Percentiles rank a stretch among this genome's conserved stretches.
Evolutionary conservation across 2,888 invertebrate genomes (phyloP).

Genomic region (Xestia sexstrigata): DNA sequence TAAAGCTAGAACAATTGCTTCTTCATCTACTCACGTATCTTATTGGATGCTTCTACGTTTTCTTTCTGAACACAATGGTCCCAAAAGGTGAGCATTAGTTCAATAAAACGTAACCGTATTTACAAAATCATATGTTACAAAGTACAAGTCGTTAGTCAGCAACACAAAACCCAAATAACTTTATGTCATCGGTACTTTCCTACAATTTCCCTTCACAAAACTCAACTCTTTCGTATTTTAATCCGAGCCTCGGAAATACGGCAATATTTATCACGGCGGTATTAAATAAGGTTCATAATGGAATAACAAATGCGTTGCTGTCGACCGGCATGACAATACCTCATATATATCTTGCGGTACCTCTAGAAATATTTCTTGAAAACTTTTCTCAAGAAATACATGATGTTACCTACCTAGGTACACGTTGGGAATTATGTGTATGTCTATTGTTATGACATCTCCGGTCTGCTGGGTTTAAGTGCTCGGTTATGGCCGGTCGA

Average conservation of each 20-base stretch:
- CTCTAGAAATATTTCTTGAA: constrained; percentile 57
- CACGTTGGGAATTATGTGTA: constrained; percentile 35
- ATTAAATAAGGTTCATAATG: constrained; percentile 87
- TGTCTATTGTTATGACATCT: constrained; percentile 58
- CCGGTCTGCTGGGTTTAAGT: constrained; percentile 54
- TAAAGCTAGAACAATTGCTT: background rate
- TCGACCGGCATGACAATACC: constrained; percentile 75
- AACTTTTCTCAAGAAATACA: constrained; percentile 57
- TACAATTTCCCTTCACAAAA: constrained; percentile 71
- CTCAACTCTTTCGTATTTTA: constrained; percentile 81
- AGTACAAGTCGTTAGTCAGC: constrained; percentile 27
- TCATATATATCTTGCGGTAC: constrained; percentile 55
- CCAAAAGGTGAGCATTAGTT: no score
- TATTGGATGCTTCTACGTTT: background rate
- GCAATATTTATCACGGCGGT: constrained; percentile 81
- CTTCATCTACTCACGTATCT: background rate
- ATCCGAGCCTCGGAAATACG: constrained; percentile 74
- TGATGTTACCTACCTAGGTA: constrained; percentile 41
- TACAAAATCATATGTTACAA: background rate
- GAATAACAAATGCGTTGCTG: constrained; percentile 83
- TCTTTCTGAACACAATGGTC: background rate
- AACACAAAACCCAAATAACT: constrained; percentile 47
- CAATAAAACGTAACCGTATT: background rate
- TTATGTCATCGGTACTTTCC: constrained; percentile 60
- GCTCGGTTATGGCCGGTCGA: constrained; percentile 42